phyloP scores from a whole-genome alignment of 2,888 invertebrate species.

The Drosophila phalerata region DNA sequence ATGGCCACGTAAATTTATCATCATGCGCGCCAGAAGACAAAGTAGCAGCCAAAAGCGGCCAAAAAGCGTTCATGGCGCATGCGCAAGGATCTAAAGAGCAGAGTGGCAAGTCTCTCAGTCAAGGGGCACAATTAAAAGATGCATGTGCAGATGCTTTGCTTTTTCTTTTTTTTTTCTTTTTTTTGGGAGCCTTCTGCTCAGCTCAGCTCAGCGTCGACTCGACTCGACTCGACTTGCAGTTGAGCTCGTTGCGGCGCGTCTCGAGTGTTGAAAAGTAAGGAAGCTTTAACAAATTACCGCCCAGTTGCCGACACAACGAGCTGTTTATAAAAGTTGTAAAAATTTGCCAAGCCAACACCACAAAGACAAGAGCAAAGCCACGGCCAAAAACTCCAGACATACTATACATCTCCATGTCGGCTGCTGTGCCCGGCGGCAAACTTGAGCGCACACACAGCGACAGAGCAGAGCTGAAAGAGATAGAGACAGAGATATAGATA shows the following conservation, averaged over 20 bases:
- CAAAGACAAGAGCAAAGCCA: conserved; percentile 14
- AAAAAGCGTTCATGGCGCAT: conserved; percentile 46
- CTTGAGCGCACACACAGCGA: conserved; percentile 42
- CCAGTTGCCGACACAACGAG: conserved; percentile 71
- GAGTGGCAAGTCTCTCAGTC: conserved; percentile 13
- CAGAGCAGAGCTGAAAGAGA: neutral
- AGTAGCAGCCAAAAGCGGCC: conserved; percentile 54
- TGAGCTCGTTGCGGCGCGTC: conserved; percentile 33
- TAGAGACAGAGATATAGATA: neutral
- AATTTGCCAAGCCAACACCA: conserved; percentile 76
- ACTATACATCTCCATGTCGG: conserved; percentile 51
- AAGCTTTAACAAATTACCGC: conserved; percentile 85
- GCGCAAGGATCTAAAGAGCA: conserved; percentile 69
- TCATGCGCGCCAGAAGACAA: conserved; percentile 68
- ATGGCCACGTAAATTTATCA: conserved; percentile 70
- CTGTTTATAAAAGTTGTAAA: conserved; percentile 74
- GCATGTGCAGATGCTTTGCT: conserved; percentile 45
- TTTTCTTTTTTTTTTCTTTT: too few relatives aligned
- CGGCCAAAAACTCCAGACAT: conserved; percentile 23
- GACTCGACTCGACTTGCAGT: conserved; percentile 4
- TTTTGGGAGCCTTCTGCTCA: conserved; percentile 22
- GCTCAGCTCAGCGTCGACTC: neutral
- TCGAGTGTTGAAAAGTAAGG: conserved; percentile 84
- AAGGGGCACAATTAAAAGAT: conserved; percentile 16
- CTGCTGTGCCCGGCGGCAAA: conserved; percentile 68